phyloP scores from a whole-genome alignment of 2,888 invertebrate genomes.

The Sesia bembeciformis region DNA sequence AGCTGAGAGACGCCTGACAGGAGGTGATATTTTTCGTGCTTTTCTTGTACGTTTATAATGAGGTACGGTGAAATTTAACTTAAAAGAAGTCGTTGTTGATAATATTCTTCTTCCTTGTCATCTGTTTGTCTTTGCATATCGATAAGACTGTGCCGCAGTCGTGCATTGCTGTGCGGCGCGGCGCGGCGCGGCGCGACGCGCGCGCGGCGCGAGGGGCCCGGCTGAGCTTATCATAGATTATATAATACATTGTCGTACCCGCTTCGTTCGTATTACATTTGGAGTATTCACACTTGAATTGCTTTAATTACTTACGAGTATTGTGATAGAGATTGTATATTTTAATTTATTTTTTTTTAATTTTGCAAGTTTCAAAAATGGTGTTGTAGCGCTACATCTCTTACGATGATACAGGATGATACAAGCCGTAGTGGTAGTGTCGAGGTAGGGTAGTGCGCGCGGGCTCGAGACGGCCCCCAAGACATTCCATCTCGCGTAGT shows the following conservation, averaged over 20 bases:
- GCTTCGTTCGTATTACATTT: slow-evolving; percentile 63
- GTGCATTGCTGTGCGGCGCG: background rate
- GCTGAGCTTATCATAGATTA: slow-evolving; percentile 16
- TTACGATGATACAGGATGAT: slow-evolving; percentile 55
- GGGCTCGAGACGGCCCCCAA: slow-evolving; percentile 41
- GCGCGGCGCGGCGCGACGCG: background rate
- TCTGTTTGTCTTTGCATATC: no score
- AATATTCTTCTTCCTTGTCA: no score
- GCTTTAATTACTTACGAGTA: slow-evolving; percentile 75
- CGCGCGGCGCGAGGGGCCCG: slow-evolving; percentile 6
- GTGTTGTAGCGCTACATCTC: slow-evolving; percentile 65
- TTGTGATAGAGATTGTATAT: slow-evolving; percentile 76
- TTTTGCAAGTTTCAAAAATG: slow-evolving; percentile 62
- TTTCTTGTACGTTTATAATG: no score
- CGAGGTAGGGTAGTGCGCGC: slow-evolving; percentile 64
- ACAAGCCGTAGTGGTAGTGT: slow-evolving; percentile 50
- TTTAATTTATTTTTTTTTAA: slow-evolving; percentile 74
- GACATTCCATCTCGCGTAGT: slow-evolving; percentile 47
- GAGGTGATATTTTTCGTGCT: no score
- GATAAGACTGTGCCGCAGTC: no score
- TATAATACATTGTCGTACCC: slow-evolving; percentile 31
- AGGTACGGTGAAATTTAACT: no score
- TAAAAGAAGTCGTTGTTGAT: no score
- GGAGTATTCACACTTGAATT: slow-evolving; percentile 73
- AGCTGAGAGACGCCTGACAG: no score